phyloP scores from a whole-genome alignment of 2,113 vertebrate species.

The Tragelaphus imberbis region DNA sequence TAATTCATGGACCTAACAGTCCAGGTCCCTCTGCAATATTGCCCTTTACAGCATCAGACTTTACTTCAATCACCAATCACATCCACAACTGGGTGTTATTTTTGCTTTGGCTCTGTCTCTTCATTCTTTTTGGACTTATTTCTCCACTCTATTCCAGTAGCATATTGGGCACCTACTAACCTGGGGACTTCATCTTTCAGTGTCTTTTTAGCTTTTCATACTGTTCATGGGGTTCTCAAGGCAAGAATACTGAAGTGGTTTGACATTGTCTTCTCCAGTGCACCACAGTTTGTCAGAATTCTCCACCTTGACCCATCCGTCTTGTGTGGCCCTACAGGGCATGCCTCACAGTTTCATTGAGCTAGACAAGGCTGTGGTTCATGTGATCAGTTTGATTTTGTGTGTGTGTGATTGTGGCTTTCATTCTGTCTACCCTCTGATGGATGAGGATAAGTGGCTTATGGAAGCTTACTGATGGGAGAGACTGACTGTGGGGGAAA shows the following conservation, averaged over 20 bases:
- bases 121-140: neutral
- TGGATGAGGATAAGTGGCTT: neutral
- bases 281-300: neutral
- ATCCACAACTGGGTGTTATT: neutral
- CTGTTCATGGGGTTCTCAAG: neutral
- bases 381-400: neutral
- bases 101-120: neutral
- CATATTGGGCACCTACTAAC: neutral
- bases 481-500: neutral
- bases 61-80: neutral
- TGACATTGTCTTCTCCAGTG: neutral
- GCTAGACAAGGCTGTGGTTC: neutral
- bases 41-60: neutral
- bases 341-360: neutral
- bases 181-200: neutral
- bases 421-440: neutral
- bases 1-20: neutral
- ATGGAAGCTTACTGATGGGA: neutral
- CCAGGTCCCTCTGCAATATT: neutral
- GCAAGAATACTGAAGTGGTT: neutral
- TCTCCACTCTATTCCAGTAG: neutral
- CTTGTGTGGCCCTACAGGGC: neutral
- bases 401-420: neutral
- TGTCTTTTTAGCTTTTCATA: neutral
- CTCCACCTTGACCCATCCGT: fast-evolving